Evolutionary conservation across 1,140 invertebrate genomes (phyloP).

Genomic region (Plectus sambesii): DNA sequence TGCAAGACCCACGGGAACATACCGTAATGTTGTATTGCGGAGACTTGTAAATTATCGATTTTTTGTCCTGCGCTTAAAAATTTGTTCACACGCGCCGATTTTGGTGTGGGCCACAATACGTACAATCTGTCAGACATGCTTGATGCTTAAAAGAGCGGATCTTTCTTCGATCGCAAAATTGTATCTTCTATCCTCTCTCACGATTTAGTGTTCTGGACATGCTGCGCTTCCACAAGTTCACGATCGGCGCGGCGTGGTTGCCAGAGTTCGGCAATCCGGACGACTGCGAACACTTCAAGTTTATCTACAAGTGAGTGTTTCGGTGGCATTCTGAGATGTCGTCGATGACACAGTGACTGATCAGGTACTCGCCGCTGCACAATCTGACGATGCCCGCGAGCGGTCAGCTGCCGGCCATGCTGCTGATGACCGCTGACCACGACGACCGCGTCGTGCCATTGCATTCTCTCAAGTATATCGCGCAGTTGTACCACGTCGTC

Average conservation of each 20-base stretch:
- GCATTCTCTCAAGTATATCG: slow-evolving; percentile 87
- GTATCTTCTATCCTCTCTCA: slow-evolving; percentile 23
- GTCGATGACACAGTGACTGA: slow-evolving; percentile 6
- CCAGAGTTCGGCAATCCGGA: slow-evolving; percentile 89
- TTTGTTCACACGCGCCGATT: neutral
- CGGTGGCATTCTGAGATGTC: neutral
- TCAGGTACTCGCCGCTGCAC: slow-evolving; percentile 75
- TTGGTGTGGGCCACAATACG: neutral
- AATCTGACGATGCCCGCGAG: slow-evolving; percentile 62
- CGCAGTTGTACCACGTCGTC: slow-evolving; percentile 69
- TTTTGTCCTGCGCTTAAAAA: no score
- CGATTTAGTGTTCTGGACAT: slow-evolving; percentile 80
- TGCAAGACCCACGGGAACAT: no score
- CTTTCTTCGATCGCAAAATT: slow-evolving; percentile 11
- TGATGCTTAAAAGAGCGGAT: neutral
- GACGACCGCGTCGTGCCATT: slow-evolving; percentile 92
- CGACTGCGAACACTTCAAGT: slow-evolving; percentile 72
- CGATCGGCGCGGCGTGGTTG: slow-evolving; percentile 88
- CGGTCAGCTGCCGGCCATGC: slow-evolving; percentile 71
- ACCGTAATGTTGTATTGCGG: no score
- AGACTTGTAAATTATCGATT: no score
- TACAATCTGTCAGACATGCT: neutral
- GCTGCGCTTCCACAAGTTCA: slow-evolving; percentile 94
- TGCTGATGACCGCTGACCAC: slow-evolving; percentile 88
- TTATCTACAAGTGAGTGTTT: slow-evolving; percentile 61